A percentile compares a stretch with the other conserved stretches of the same genome.
These are phyloP conservation scores for Porites divaricata DNA, from an alignment of 92 coral and sea anemone genomes.

Conservation along the genomic window DNA sequence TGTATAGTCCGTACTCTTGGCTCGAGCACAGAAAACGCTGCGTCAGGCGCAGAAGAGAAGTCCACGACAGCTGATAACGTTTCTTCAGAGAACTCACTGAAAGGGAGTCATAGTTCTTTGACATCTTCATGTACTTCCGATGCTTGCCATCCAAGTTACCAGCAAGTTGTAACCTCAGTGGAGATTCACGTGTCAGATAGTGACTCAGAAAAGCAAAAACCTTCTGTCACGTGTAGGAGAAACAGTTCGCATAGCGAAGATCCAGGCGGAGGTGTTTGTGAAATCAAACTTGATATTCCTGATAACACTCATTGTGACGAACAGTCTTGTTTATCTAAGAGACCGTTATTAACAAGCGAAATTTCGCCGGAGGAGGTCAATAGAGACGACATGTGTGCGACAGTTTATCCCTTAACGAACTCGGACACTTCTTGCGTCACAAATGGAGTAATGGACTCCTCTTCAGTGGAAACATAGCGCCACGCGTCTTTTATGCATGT, in stretches of 20 bases:
- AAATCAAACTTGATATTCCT: constrained; percentile 17
- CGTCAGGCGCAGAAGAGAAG: constrained; percentile 72
- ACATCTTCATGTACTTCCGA: constrained; percentile 80
- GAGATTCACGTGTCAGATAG: constrained; percentile 84
- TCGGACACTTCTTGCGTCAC: constrained; percentile 37
- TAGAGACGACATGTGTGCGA: constrained; percentile 32
- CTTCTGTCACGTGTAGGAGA: background rate
- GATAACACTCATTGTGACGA: background rate
- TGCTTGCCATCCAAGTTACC: constrained; percentile 66
- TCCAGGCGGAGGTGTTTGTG: constrained; percentile 32
- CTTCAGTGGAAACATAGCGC: constrained; percentile 20
- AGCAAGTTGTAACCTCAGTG: constrained; percentile 68
- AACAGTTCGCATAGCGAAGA: constrained; percentile 13
- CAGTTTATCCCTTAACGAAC: constrained; percentile 33
- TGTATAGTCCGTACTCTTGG: constrained; percentile 61
- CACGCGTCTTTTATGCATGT: background rate
- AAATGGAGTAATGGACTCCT: background rate
- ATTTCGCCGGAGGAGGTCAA: background rate
- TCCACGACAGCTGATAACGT: constrained; percentile 69
- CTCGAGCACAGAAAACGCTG: constrained; percentile 66
- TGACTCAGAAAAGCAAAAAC: constrained; percentile 71
- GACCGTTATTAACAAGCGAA: constrained; percentile 5
- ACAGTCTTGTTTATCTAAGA: constrained; percentile 18
- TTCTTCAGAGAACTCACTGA: constrained; percentile 80
- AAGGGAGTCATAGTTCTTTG: constrained; percentile 81